Evolutionary conservation across 2,113 vertebrate species (phyloP).

Genomic region (Paramormyrops kingsleyae): DNA sequence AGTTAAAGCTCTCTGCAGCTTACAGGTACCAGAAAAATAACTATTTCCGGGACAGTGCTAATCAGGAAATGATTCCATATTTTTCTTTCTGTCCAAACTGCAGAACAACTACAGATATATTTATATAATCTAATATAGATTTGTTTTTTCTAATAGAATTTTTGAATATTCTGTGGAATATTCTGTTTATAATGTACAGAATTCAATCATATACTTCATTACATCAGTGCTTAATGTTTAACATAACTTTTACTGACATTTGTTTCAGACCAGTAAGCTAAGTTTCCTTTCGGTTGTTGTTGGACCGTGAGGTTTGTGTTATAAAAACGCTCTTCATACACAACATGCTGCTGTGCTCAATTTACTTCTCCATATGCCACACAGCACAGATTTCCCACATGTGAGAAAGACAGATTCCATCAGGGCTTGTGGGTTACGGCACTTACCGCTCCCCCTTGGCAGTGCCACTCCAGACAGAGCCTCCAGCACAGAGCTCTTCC

Average conservation of each 20-base stretch:
- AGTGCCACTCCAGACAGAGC: constrained; percentile 45
- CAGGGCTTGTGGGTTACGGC: not conserved
- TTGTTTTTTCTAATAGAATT: not conserved
- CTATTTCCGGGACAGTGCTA: not conserved
- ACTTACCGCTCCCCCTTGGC: constrained; percentile 44
- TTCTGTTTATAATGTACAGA: not conserved
- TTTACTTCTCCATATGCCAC: not conserved
- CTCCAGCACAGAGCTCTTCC: constrained; percentile 50
- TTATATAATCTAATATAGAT: not conserved
- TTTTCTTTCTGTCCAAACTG: not conserved
- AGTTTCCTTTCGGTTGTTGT: not conserved
- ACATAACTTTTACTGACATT: not conserved
- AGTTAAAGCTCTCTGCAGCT: not conserved
- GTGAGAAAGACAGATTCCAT: not conserved
- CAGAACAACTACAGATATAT: not conserved
- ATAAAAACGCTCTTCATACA: too few species aligned
- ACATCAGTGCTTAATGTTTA: not conserved
- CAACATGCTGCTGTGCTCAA: not conserved
- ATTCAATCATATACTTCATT: not conserved
- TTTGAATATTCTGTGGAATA: not conserved
- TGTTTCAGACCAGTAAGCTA: not conserved
- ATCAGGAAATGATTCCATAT: not conserved
- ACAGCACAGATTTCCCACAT: not conserved
- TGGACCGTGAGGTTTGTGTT: not conserved
- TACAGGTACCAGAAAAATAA: not conserved